A percentile compares a stretch with the other conserved stretches of the same genome.
Conservation (phyloP, 2,888 invertebrate species). For the Tridacna gigas region DNA sequence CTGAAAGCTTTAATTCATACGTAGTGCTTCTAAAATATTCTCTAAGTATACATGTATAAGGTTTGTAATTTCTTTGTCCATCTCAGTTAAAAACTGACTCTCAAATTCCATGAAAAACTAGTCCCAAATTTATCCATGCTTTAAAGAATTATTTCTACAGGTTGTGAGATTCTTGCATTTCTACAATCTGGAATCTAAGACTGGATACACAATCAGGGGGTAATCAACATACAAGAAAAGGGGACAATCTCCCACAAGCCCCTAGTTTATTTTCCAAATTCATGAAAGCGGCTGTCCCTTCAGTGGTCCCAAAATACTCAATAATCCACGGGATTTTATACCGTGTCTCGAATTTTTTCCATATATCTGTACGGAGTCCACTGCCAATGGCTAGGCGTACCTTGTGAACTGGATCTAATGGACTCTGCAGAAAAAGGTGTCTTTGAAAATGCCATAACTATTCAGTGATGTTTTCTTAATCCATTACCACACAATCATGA, state of each 20-base stretch:
- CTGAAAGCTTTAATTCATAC: too few relatives aligned
- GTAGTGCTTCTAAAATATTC: too few relatives aligned
- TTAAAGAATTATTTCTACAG: too few relatives aligned
- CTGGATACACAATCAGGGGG: background rate
- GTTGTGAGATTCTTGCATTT: background rate
- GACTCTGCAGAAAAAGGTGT: conserved; percentile 58
- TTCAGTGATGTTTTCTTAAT: too few relatives aligned
- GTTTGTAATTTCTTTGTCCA: too few relatives aligned
- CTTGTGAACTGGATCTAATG: conserved; percentile 84
- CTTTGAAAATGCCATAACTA: too few relatives aligned
- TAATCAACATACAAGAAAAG: conserved; percentile 50
- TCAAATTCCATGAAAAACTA: too few relatives aligned
- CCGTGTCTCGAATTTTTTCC: conserved; percentile 93
- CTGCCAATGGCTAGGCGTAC: conserved; percentile 94
- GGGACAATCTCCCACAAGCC: conserved; percentile 66
- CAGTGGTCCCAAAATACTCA: conserved; percentile 98
- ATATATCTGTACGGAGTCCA: conserved; percentile 96
- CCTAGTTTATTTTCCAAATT: conserved; percentile 91
- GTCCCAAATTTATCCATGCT: too few relatives aligned
- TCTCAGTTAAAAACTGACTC: too few relatives aligned
- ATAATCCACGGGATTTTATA: conserved; percentile 93
- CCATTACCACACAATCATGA: too few relatives aligned
- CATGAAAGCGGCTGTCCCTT: conserved; percentile 98
- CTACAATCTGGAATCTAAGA: background rate
- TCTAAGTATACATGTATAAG: too few relatives aligned